These are phyloP conservation scores for Dysmachus trigonus DNA, from an alignment of 2,888 invertebrate genomes.

Conservation along the genomic window DNA sequence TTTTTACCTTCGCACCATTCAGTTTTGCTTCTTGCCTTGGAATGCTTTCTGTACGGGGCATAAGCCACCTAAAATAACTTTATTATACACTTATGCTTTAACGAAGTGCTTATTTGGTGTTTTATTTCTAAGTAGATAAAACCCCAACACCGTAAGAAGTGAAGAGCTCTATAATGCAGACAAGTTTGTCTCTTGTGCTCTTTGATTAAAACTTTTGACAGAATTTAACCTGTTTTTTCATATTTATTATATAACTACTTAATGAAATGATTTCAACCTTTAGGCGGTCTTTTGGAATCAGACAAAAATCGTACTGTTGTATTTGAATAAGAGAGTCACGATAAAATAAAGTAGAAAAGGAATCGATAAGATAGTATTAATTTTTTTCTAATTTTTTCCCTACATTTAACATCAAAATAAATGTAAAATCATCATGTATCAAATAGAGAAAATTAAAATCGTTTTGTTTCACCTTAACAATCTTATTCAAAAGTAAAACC, in stretches of 20 bases:
- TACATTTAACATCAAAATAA: no score
- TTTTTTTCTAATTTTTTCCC: no score
- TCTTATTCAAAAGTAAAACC: no score
- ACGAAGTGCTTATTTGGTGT: slow-evolving; percentile 37
- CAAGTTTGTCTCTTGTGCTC: not conserved
- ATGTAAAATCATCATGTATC: no score
- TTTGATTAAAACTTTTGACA: not conserved
- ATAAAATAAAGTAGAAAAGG: no score
- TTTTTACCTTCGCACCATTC: not conserved
- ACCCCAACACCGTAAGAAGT: not conserved
- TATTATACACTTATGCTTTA: slow-evolving; percentile 38
- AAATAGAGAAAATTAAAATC: no score
- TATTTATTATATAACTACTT: not conserved
- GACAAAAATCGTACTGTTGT: no score
- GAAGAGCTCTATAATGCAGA: not conserved
- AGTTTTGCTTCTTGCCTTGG: not conserved
- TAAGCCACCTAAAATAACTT: slow-evolving; percentile 9
- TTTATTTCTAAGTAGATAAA: slow-evolving; percentile 27
- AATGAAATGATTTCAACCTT: not conserved
- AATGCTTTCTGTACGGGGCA: not conserved
- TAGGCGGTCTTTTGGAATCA: not conserved
- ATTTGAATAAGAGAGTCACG: no score
- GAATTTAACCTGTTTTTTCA: not conserved
- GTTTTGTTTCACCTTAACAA: no score
- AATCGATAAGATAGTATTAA: no score